Evolutionary conservation across 1,140 invertebrate species (phyloP).

Genomic region (Drosophila ambigua): DNA sequence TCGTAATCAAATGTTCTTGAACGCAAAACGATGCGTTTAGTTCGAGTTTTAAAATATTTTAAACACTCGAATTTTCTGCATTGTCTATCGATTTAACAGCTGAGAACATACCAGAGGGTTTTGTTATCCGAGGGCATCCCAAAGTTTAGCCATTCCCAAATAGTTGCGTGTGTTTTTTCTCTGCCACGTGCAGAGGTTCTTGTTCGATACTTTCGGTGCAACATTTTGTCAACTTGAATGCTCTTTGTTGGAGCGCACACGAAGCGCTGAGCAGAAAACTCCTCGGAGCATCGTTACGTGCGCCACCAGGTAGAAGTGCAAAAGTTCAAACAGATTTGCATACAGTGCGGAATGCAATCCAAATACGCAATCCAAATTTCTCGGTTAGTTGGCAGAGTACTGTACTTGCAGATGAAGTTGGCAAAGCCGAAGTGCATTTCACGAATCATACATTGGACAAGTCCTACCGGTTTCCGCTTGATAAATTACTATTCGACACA

Average conservation of each 20-base stretch:
- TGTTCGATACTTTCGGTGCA: slow-evolving; percentile 56
- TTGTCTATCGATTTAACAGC: no score
- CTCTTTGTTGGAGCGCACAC: slow-evolving; percentile 56
- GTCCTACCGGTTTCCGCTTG: not conserved
- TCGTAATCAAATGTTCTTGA: no score
- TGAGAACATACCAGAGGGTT: no score
- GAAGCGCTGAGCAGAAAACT: slow-evolving; percentile 14
- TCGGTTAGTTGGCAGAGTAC: slow-evolving; percentile 43
- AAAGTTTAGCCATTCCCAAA: slow-evolving; percentile 5
- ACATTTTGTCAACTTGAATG: slow-evolving; percentile 72
- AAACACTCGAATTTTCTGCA: no score
- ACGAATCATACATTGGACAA: slow-evolving; percentile 12
- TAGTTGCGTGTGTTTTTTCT: slow-evolving; percentile 17
- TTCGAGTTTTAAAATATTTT: no score
- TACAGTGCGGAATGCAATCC: slow-evolving; percentile 38
- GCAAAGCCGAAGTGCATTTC: slow-evolving; percentile 21
- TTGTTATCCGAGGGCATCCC: slow-evolving; percentile 10
- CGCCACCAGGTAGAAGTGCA: slow-evolving; percentile 50
- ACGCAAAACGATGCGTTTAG: no score
- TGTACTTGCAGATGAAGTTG: slow-evolving; percentile 15
- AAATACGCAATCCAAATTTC: slow-evolving; percentile 19
- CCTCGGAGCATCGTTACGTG: slow-evolving; percentile 21
- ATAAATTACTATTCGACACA: not conserved
- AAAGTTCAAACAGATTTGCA: slow-evolving; percentile 59
- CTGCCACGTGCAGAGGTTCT: slow-evolving; percentile 15